Percentiles rank a stretch among this genome's conserved stretches.
These are phyloP conservation scores for Hyposoter dolosus DNA, from an alignment of 2,888 invertebrate genomes.

Conservation along the genomic window DNA sequence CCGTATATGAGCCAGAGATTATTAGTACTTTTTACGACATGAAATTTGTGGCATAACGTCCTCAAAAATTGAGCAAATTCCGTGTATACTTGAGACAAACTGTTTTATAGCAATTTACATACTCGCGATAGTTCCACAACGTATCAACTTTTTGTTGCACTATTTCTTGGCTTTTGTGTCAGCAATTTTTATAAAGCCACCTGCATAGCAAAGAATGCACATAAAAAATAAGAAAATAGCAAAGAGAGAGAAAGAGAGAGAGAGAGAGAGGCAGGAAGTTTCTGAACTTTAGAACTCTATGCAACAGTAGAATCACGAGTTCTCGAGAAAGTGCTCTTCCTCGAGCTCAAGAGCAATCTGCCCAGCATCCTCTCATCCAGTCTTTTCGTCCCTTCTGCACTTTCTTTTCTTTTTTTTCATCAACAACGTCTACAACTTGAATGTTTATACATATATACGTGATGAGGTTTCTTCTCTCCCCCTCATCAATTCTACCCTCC, in stretches of 20 bases:
- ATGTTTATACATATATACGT: not conserved
- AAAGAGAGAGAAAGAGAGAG: not conserved
- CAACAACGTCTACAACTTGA: not conserved
- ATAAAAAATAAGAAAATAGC: not conserved
- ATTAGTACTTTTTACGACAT: not conserved
- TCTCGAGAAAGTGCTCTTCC: slow-evolving; percentile 35
- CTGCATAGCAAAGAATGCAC: slow-evolving; percentile 7
- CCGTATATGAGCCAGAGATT: not conserved
- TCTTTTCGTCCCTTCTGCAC: not conserved
- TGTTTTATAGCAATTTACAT: slow-evolving; percentile 25
- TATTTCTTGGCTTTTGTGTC: slow-evolving; percentile 12
- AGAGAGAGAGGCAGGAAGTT: not conserved
- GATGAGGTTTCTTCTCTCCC: slow-evolving; percentile 1
- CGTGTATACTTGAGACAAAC: slow-evolving; percentile 9
- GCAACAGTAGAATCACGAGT: slow-evolving; percentile 42
- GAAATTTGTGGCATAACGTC: slow-evolving; percentile 12
- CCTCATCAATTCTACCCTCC: not conserved
- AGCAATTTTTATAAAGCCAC: slow-evolving; percentile 41
- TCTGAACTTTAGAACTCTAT: not conserved
- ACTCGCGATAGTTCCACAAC: not conserved
- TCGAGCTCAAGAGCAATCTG: slow-evolving; percentile 38
- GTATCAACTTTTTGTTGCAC: slow-evolving; percentile 1
- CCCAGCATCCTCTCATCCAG: slow-evolving; percentile 1
- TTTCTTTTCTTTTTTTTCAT: not conserved
- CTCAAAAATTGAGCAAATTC: not conserved